A percentile compares a stretch with the other conserved stretches of the same genome.
Evolutionary conservation across 2,113 vertebrate species (phyloP).

Genomic region (Cavia aperea): DNA sequence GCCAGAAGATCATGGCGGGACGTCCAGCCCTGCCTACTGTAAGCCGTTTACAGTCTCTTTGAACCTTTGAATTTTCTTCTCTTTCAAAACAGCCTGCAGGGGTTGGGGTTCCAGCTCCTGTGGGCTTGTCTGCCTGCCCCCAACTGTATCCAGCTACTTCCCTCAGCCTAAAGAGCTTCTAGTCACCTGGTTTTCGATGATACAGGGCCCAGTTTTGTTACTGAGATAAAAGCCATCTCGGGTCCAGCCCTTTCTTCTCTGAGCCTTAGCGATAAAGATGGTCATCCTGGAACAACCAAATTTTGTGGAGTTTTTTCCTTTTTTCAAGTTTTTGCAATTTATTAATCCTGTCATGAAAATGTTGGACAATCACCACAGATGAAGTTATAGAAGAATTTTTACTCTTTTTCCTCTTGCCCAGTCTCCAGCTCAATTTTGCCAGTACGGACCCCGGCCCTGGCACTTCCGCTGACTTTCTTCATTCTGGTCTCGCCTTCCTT

Average conservation of each 20-base stretch:
- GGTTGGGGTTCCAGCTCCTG: not conserved
- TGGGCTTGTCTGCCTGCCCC: not conserved
- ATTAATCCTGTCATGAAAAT: not conserved
- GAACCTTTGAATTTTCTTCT: not conserved
- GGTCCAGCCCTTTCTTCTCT: not conserved
- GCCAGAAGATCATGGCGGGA: accelerated
- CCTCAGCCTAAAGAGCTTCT: not conserved
- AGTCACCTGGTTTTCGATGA: not conserved
- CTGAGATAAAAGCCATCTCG: not conserved
- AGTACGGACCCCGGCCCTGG: not conserved
- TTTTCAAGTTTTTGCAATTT: not conserved
- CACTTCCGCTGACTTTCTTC: not conserved
- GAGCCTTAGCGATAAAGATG: not conserved
- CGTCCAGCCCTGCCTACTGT: not conserved
- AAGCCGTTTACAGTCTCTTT: not conserved
- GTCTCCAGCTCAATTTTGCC: not conserved
- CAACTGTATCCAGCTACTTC: not conserved
- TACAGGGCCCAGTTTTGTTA: not conserved
- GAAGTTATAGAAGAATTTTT: not conserved
- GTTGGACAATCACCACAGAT: not conserved
- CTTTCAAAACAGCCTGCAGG: not conserved
- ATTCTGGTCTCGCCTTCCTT: not conserved
- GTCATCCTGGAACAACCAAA: not conserved
- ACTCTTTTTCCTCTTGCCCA: not conserved
- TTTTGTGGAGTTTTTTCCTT: not conserved